Base-by-base conservation (phyloP, 2,113 vertebrate genomes). In the Cercopithecus mona region DNA sequence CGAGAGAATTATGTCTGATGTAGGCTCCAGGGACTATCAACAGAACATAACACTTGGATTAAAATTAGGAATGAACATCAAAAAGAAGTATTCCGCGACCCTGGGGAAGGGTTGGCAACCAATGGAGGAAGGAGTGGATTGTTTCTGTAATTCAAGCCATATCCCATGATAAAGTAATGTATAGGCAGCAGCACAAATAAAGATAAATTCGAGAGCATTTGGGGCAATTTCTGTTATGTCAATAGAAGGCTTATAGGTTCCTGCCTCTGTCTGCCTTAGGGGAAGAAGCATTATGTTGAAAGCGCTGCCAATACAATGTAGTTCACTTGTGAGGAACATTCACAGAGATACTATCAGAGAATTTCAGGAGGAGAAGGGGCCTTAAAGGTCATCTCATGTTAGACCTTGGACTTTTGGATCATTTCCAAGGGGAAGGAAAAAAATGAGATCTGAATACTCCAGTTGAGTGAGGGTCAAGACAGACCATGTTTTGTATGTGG, bases 121-220 rank as follows among this genome's bases (percentile, higher is more conserved):
- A 88, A 61, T 16, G 40, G 79, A 88, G 94, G 95, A 85, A 95
- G 92, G 96, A 80, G 86, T 64, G 82, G 88, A 85, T 91, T 83
- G 61, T 88, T 97, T 86, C 89, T 94, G 50, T 98, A 97, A 98
- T 97, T 96, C 93, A 97, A 97, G 94, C 96, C 97, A 78, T 86
- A 72, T 94, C 85, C 93, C 97, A 96, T 64, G 95, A 97, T 96
- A 97, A 97, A 98, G 97, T 94, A 94, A 96, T 98, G 97, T 96
- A 95, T 88, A 95, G 97, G 73, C 82, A 76, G 43, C 86, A 85
- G 86, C 96, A 95, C 92, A 95, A 96, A 97, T 92, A 90, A 94
- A 97, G 97, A 96, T 93, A 96, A 88, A 97, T 96, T 88, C 23
- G 88, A 97, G 94, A 94, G 90, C 68, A 95, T 95, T 97, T 91